phyloP scores from a whole-genome alignment of 1,140 invertebrate species.

The Choristoneura fumiferana region DNA sequence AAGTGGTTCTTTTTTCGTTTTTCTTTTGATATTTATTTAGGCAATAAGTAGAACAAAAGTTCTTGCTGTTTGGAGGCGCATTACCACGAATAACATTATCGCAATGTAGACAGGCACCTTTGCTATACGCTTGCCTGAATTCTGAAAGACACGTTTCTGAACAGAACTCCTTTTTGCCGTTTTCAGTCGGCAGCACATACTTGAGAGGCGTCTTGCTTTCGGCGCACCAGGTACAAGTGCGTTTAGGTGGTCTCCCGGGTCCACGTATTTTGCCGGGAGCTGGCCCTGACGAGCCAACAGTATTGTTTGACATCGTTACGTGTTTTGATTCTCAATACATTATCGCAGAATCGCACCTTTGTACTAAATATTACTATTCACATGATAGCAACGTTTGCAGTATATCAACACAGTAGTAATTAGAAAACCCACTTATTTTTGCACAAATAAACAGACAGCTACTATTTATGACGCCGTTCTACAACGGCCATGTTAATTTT shows the following conservation, averaged over 20 bases:
- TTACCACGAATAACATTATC: conserved; percentile 89
- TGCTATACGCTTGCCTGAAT: conserved; percentile 92
- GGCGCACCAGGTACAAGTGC: conserved; percentile 91
- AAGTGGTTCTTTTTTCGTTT: conserved; percentile 79
- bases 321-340: conserved; percentile 49
- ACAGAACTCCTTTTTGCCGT: conserved; percentile 95
- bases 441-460: conserved; percentile 72
- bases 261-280: conserved; percentile 80
- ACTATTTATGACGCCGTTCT: conserved; percentile 73
- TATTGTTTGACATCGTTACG: conserved; percentile 71
- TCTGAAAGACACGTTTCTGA: conserved; percentile 92
- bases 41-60: conserved; percentile 91
- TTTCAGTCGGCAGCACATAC: conserved; percentile 91
- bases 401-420: conserved; percentile 24
- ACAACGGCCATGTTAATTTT: conserved; percentile 69
- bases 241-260: conserved; percentile 87
- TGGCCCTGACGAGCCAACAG: conserved; percentile 73
- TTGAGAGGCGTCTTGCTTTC: conserved; percentile 89
- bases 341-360: conserved; percentile 34
- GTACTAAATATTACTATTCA: conserved; percentile 37
- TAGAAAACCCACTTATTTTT: conserved; percentile 34
- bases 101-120: conserved; percentile 91
- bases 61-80: conserved; percentile 83
- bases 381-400: conserved; percentile 27
- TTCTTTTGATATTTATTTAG: conserved; percentile 90